Conservation (phyloP, 2,113 vertebrate species). For the Hemicordylus capensis region DNA sequence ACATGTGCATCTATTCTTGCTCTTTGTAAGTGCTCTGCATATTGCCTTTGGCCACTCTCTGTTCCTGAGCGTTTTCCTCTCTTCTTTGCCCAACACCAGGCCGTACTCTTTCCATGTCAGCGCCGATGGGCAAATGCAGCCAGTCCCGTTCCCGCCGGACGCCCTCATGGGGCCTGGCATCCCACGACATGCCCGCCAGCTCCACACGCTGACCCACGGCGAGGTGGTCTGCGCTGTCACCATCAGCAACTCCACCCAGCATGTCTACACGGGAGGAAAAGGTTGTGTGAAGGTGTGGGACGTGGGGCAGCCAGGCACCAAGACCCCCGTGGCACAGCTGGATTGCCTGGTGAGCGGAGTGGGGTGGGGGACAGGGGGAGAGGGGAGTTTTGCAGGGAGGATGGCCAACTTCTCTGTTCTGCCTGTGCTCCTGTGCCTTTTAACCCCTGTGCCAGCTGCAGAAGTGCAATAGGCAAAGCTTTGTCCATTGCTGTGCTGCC, state of each 20-base stretch:
- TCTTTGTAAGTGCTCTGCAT: neutral
- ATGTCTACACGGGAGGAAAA: conserved; percentile 91
- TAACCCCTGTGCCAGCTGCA: no score
- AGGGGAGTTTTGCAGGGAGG: neutral
- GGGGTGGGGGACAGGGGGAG: rapidly evolving
- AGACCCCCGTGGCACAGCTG: conserved; percentile 88
- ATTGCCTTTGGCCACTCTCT: rapidly evolving
- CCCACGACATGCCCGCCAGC: conserved; percentile 85
- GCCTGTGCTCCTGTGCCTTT: no score
- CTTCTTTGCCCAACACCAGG: conserved; percentile 45
- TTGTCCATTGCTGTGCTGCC: no score
- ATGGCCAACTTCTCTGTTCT: no score
- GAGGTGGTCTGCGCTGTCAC: conserved; percentile 93
- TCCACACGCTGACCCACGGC: conserved; percentile 87
- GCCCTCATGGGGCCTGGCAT: conserved; percentile 84
- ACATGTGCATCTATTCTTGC: neutral
- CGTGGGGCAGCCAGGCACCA: conserved; percentile 88
- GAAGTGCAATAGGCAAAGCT: no score
- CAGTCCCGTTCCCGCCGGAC: conserved; percentile 87
- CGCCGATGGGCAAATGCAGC: conserved; percentile 92
- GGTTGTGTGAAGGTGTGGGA: conserved; percentile 95
- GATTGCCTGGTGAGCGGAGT: conserved; percentile 82
- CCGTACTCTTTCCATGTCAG: conserved; percentile 89
- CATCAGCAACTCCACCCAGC: conserved; percentile 88
- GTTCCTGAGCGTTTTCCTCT: rapidly evolving